Conservation (phyloP, 2,797 vertebrate species). For the Paratrypauchen microcephalus region DNA sequence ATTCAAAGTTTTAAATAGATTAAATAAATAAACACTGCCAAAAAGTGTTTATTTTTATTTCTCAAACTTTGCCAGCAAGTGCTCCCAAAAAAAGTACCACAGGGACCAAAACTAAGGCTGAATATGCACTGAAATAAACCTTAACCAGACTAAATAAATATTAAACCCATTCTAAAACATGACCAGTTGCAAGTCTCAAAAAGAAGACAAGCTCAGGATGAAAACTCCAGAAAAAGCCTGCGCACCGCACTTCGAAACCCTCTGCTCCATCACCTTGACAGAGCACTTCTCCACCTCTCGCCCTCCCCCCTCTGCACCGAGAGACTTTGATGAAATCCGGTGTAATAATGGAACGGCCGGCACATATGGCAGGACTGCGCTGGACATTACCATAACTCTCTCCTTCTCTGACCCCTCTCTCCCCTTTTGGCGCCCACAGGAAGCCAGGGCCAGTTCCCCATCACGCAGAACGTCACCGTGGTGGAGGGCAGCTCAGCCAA, state of each 20-base stretch:
- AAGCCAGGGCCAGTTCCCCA: constrained; percentile 88
- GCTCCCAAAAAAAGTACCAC: no score
- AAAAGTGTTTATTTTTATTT: no score
- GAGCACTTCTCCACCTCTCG: not conserved
- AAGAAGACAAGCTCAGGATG: no score
- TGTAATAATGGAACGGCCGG: constrained; percentile 4
- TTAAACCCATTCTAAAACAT: no score
- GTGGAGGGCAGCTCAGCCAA: constrained; percentile 93
- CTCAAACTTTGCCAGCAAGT: no score
- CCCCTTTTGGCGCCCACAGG: constrained; percentile 56
- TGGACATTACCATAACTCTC: constrained; percentile 24
- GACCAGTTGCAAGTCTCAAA: no score
- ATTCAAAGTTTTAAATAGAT: no score
- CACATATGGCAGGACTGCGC: constrained; percentile 28
- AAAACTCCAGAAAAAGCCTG: not conserved
- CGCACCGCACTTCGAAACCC: not conserved
- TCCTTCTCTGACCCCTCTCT: constrained; percentile 38
- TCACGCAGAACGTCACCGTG: constrained; percentile 96
- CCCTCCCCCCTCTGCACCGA: constrained; percentile 13
- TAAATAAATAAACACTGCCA: no score
- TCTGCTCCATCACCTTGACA: not conserved
- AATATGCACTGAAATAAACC: no score
- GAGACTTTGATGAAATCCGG: constrained; percentile 29
- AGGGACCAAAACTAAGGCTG: no score
- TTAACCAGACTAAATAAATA: no score